These are phyloP conservation scores for Cephus pygmeus DNA, from an alignment of 2,888 invertebrate genomes.

Conservation along the genomic window DNA sequence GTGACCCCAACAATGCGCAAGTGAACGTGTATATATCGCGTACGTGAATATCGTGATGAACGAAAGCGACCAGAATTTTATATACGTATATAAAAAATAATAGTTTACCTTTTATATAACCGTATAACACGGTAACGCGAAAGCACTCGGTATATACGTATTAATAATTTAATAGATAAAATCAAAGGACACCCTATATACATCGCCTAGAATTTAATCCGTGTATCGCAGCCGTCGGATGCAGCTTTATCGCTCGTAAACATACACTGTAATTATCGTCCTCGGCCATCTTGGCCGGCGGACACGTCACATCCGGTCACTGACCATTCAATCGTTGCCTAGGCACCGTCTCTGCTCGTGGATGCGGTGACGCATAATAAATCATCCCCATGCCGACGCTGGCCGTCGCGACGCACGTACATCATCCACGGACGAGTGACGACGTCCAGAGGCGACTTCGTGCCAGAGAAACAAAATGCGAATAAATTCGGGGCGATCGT, in stretches of 20 bases:
- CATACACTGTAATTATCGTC: slow-evolving; percentile 55
- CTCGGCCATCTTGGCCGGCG: slow-evolving; percentile 46
- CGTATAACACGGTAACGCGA: neutral
- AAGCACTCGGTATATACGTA: neutral
- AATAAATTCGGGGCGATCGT: neutral
- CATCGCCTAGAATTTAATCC: neutral
- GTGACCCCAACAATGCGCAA: neutral
- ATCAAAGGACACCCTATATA: neutral
- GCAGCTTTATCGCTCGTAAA: slow-evolving; percentile 54
- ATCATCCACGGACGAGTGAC: neutral
- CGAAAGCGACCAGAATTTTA: neutral
- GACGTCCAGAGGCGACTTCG: neutral
- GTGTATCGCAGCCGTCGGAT: neutral
- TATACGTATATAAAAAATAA: neutral
- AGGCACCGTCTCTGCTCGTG: slow-evolving; percentile 16
- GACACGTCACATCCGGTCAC: slow-evolving; percentile 59
- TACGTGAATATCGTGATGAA: neutral
- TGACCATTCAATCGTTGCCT: slow-evolving; percentile 59
- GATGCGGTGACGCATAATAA: slow-evolving; percentile 34
- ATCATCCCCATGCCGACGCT: slow-evolving; percentile 23
- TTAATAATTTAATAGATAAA: neutral
- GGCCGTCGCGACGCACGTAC: neutral
- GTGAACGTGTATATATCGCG: no score
- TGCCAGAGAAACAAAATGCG: neutral
- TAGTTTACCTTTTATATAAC: neutral